Conservation (phyloP, 2,113 vertebrate species). For the Cyprinodon brontotheroides region DNA sequence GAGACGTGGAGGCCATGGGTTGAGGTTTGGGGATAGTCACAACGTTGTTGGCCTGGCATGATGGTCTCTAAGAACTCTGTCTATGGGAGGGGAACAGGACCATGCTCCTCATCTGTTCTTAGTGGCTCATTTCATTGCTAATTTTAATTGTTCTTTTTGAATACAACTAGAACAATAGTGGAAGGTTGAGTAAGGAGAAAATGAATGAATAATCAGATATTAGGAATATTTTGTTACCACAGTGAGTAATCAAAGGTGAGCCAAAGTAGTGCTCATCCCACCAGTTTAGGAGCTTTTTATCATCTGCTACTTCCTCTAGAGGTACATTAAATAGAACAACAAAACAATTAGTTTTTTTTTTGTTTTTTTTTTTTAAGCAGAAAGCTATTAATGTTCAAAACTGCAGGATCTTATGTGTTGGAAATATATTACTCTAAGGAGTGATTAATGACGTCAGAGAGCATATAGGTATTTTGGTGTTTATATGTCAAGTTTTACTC, state of each 20-base stretch:
- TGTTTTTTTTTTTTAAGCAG: too few relatives aligned
- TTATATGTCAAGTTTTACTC: neutral
- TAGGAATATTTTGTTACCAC: too few relatives aligned
- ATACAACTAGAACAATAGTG: neutral
- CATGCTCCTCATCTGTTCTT: neutral
- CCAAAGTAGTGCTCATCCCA: too few relatives aligned
- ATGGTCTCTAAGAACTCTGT: conserved; percentile 5
- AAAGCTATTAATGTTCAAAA: neutral
- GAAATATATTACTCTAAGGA: neutral
- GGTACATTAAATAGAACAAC: neutral
- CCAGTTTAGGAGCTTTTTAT: neutral
- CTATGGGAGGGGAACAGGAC: neutral
- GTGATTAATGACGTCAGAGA: neutral
- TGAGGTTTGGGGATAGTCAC: conserved; percentile 34
- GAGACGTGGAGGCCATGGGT: conserved; percentile 37
- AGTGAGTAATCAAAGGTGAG: too few relatives aligned
- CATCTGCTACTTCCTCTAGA: neutral
- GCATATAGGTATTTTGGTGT: neutral
- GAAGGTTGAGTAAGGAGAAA: too few relatives aligned
- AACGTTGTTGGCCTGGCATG: conserved; percentile 26
- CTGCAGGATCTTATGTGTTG: neutral
- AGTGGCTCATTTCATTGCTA: neutral
- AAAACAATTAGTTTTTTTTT: too few relatives aligned
- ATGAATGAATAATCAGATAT: too few relatives aligned
- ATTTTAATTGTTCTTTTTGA: neutral